Evolutionary conservation across 2,113 vertebrate genomes (phyloP).

Genomic region (Mirza zaza): DNA sequence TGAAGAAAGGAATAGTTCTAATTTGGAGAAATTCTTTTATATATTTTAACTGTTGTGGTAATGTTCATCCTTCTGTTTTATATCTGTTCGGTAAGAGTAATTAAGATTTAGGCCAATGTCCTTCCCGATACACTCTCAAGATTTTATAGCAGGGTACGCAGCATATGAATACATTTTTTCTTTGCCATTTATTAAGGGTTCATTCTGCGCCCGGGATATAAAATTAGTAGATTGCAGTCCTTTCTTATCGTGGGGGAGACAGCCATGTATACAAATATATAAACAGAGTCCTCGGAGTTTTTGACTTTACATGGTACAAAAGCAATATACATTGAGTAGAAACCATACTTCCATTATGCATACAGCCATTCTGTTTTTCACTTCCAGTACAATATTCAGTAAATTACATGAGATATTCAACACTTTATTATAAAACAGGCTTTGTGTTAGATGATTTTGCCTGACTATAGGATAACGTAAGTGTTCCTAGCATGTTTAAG

Average conservation of each 20-base stretch:
- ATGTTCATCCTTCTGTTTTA: too few species aligned
- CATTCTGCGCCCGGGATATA: background rate
- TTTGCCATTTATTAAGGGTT: constrained; percentile 15
- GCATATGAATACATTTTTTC: background rate
- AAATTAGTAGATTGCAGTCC: background rate
- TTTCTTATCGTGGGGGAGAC: background rate
- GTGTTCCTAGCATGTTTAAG: background rate
- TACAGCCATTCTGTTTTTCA: background rate
- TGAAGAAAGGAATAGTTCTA: too few species aligned
- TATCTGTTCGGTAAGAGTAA: background rate
- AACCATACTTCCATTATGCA: background rate
- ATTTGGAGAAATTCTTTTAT: too few species aligned
- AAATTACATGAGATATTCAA: background rate
- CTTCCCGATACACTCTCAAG: background rate
- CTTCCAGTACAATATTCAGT: background rate
- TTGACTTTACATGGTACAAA: background rate
- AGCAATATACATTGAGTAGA: background rate
- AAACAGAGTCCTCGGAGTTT: background rate
- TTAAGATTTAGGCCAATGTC: background rate
- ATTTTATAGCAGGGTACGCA: background rate
- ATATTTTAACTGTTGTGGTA: too few species aligned
- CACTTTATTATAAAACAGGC: background rate
- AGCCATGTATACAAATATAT: background rate
- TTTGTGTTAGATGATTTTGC: background rate
- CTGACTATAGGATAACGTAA: background rate